Conservation (phyloP, 2,888 invertebrate genomes). For the Spisula solida region DNA sequence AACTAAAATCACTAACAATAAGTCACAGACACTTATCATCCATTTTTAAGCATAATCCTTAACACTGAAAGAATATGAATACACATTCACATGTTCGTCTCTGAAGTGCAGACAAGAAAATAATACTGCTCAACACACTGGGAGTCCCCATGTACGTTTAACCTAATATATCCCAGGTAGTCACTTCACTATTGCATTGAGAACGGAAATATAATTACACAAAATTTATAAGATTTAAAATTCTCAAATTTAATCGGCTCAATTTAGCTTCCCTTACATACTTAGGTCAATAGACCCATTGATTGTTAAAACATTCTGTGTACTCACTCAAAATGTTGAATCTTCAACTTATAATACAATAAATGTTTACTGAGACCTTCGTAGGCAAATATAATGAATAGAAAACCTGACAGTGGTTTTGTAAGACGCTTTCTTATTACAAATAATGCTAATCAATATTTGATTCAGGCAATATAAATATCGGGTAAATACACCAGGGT, state of each 20-base stretch:
- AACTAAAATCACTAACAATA: not conserved
- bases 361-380: not conserved
- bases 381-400: not conserved
- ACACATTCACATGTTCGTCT: not conserved
- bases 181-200: not conserved
- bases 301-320: not conserved
- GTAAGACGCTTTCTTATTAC: not conserved
- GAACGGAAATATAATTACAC: not conserved
- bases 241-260: not conserved
- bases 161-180: not conserved
- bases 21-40: not conserved
- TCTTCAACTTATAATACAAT: conserved; percentile 14
- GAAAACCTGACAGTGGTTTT: not conserved
- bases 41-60: not conserved
- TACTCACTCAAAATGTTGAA: conserved; percentile 11
- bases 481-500: not conserved
- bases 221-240: not conserved
- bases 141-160: too few species aligned
- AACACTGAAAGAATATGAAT: not conserved
- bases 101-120: too few species aligned
- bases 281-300: not conserved
- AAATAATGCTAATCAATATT: conserved; percentile 13
- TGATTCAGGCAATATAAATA: not conserved
- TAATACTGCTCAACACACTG: too few species aligned
- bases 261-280: not conserved